Evolutionary conservation across 2,888 invertebrate genomes (phyloP), one percentile per base, ranked within the genome.

Genomic region (Buathra laborator): DNA sequence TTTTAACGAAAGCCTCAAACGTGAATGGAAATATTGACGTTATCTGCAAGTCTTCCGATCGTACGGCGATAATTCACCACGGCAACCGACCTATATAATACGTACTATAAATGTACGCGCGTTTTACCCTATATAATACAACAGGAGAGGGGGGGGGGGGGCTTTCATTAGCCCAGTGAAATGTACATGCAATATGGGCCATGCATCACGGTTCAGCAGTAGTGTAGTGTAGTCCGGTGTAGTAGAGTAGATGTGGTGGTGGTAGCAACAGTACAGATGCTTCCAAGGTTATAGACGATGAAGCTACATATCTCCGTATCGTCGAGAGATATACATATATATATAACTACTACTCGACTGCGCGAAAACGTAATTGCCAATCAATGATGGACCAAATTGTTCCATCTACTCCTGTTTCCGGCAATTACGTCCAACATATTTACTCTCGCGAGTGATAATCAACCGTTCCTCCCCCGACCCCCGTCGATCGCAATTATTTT

Each of bases 331-430:
- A 37, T 37, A 10, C 24, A 56, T 56, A 19, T 4, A 19, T 24
- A 19, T 19, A 56, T 19, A 56, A 19, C 7, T 56, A 48, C 46
- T 14, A 48, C 29, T 12, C 29, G n/a, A 62, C 14, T 24, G 16
- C n/a, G 48, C n/a, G 14, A 2, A 62, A 43, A 70, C 76, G 43
- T 87, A 86, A 87, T 87, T 87, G 87, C 62, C 87, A 87, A 87
- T 87, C 86, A 82, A 80, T 83, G 81, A 86, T 74, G 66, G 29
- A 66, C 62, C 81, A 86, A 86, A 87, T 87, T 86, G 86, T 83
- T 86, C 82, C 76, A 87, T 87, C 87, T 83, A 80, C 85, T 87
- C 83, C 46, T 16, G 80, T 82, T 87, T 87, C 87, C 87, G 87
- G 81, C 56, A 85, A 86, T 86, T 83, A 74, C 71, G 37, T 16